Percentiles rank a stretch among this genome's conserved stretches.
These are phyloP conservation scores for Plutomurus gul DNA, from an alignment of 1,140 invertebrate species.

Conservation along the genomic window DNA sequence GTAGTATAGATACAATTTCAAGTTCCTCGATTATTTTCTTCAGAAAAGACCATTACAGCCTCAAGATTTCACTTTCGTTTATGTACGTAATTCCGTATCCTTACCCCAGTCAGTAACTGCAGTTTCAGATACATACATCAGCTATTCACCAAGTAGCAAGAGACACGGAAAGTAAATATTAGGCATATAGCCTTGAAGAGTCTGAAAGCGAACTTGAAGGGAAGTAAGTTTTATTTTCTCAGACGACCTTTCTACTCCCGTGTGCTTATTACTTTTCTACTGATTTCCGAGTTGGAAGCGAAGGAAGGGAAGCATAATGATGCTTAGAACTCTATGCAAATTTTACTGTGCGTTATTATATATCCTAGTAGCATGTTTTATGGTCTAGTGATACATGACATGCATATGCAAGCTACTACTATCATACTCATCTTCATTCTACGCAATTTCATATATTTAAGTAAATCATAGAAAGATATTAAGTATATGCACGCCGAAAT, in stretches of 20 bases:
- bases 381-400: no score
- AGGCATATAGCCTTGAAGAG: background rate
- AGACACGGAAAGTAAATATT: background rate
- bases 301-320: background rate
- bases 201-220: background rate
- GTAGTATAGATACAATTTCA: no score
- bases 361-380: no score
- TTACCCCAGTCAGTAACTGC: background rate
- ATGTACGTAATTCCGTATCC: background rate
- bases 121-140: background rate
- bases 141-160: no score
- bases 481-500: no score
- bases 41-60: background rate
- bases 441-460: no score
- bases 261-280: slow-evolving; percentile 8
- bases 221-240: background rate
- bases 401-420: background rate
- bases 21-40: slow-evolving; percentile 3
- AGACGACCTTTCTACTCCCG: slow-evolving; percentile 13
- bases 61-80: background rate
- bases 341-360: background rate
- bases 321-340: slow-evolving; percentile 11
- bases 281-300: background rate
- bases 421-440: background rate
- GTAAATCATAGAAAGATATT: no score